Conservation (phyloP, 2,888 invertebrate genomes). For the Drosophila basisetae region DNA sequence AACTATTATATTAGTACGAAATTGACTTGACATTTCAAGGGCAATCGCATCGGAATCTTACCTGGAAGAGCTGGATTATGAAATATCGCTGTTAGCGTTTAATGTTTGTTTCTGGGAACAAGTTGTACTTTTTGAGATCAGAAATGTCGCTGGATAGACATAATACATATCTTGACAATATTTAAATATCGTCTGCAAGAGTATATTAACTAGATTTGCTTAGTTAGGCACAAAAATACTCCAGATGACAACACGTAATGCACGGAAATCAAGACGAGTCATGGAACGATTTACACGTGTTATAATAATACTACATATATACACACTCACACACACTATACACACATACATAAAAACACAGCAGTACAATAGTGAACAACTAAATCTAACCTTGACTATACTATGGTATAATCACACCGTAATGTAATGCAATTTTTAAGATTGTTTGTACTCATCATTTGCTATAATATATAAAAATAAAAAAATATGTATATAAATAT, state of each 20-base stretch:
- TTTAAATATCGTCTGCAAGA: conserved; percentile 13
- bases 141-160: neutral
- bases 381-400: conserved; percentile 32
- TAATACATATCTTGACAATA: neutral
- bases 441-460: conserved; percentile 76
- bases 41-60: neutral
- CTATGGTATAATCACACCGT: conserved; percentile 39
- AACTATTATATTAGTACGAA: neutral
- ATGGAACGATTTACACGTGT: conserved; percentile 79
- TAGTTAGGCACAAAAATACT: conserved; percentile 51
- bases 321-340: conserved; percentile 1
- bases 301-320: conserved; percentile 65
- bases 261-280: conserved; percentile 41
- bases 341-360: conserved; percentile 4
- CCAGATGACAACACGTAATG: conserved; percentile 26
- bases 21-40: neutral
- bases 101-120: neutral
- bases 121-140: neutral
- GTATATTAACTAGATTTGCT: conserved; percentile 42
- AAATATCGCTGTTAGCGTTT: neutral
- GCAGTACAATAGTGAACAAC: conserved; percentile 13
- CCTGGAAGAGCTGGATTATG: neutral
- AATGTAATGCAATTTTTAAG: conserved; percentile 75
- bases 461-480: conserved; percentile 48
- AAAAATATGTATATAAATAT: conserved; percentile 24